Evolutionary conservation across 37 sponge, comb jelly and placozoan genomes (phyloP).

Genomic region (Tethya wilhelma): DNA sequence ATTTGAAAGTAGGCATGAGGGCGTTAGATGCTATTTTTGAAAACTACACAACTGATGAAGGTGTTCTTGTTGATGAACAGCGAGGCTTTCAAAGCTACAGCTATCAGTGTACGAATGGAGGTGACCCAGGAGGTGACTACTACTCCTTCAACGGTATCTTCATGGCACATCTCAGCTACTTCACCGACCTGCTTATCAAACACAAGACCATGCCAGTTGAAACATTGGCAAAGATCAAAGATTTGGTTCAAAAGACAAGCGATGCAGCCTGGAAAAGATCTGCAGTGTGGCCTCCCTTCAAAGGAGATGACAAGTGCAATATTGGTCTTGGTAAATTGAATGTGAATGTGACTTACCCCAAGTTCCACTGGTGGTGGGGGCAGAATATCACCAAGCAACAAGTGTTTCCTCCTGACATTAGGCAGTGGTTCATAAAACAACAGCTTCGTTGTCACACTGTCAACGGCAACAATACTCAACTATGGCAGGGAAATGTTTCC

Average conservation of each 20-base stretch:
- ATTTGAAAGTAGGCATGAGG: constrained; percentile 34
- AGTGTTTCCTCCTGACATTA: constrained; percentile 42
- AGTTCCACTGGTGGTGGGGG: constrained; percentile 68
- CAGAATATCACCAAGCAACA: constrained; percentile 11
- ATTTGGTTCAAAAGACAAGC: constrained; percentile 30
- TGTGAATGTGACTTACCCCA: constrained; percentile 25
- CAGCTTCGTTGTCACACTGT: constrained; percentile 4
- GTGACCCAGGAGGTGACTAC: constrained; percentile 56
- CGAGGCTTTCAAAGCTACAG: constrained; percentile 21
- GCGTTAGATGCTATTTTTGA: constrained; percentile 28
- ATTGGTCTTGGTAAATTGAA: not conserved
- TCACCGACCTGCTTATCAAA: constrained; percentile 15
- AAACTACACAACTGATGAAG: constrained; percentile 50
- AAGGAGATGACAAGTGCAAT: constrained; percentile 20
- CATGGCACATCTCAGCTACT: constrained; percentile 55
- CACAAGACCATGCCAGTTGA: not conserved
- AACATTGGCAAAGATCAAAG: not conserved
- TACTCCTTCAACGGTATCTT: constrained; percentile 62
- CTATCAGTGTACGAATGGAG: not conserved
- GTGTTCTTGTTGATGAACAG: constrained; percentile 33
- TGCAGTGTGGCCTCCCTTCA: constrained; percentile 45
- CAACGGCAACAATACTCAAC: not conserved
- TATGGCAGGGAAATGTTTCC: constrained; percentile 5
- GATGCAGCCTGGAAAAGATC: constrained; percentile 50
- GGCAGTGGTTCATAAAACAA: constrained; percentile 3